phyloP scores from a whole-genome alignment of 2,113 vertebrate species.

The Galeopterus variegatus region DNA sequence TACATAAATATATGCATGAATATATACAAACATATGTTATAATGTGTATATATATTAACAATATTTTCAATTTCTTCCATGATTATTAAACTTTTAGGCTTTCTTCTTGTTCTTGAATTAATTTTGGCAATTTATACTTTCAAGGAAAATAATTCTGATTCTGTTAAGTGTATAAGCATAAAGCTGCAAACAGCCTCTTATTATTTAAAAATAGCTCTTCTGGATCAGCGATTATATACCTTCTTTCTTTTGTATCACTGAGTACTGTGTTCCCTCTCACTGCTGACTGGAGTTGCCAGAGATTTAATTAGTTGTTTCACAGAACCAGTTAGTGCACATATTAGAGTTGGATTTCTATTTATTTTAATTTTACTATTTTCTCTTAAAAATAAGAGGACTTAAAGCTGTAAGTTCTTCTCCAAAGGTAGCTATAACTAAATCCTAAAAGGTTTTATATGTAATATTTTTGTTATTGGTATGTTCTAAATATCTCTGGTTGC shows the following conservation, averaged over 20 bases:
- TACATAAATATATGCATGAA: no score
- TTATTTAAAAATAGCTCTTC: conserved; percentile 57
- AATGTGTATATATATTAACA: background rate
- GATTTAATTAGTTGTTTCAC: conserved; percentile 46
- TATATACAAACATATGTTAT: background rate
- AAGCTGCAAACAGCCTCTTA: background rate
- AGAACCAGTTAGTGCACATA: background rate
- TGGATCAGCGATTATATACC: conserved; percentile 13
- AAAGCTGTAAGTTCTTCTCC: background rate
- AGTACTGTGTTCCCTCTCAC: background rate
- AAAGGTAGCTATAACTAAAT: background rate
- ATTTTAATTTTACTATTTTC: conserved; percentile 29
- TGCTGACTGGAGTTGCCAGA: conserved; percentile 13
- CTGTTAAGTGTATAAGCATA: background rate
- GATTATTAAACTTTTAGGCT: background rate
- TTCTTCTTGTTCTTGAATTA: conserved; percentile 48
- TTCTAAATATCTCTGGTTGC: background rate
- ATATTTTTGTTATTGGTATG: background rate
- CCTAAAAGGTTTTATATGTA: background rate
- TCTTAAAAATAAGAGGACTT: conserved; percentile 57
- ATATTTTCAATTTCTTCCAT: background rate
- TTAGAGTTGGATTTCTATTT: conserved; percentile 28
- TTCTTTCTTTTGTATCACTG: background rate
- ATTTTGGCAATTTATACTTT: conserved; percentile 27
- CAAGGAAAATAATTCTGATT: conserved; percentile 32